Evolutionary conservation across 2,888 invertebrate genomes (phyloP).

Genomic region (Napeogenes inachia): DNA sequence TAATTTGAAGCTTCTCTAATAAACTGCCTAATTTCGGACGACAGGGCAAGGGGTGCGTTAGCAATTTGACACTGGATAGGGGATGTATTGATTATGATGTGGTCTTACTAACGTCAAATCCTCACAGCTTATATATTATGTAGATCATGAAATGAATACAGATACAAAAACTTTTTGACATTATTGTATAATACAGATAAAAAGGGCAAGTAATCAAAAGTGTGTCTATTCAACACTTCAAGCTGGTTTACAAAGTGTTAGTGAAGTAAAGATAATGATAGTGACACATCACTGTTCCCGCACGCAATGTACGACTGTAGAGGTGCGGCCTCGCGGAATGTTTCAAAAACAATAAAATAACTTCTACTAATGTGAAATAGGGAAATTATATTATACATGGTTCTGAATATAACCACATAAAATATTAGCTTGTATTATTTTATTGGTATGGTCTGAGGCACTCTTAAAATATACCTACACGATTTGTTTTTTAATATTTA

Average conservation of each 20-base stretch:
- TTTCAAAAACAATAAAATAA: too few species aligned
- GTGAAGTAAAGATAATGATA: slow-evolving; percentile 61
- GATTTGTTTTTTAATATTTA: too few species aligned
- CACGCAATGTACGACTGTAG: slow-evolving; percentile 30
- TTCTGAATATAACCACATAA: too few species aligned
- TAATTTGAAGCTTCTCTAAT: slow-evolving; percentile 46
- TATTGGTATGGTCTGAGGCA: too few species aligned
- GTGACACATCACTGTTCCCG: slow-evolving; percentile 59
- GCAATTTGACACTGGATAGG: slow-evolving; percentile 57
- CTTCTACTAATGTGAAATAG: too few species aligned
- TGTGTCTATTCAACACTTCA: slow-evolving; percentile 22
- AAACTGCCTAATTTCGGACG: slow-evolving; percentile 46
- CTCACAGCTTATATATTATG: too few species aligned
- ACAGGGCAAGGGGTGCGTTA: slow-evolving; percentile 38
- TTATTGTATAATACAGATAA: slow-evolving; percentile 4
- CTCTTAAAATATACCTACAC: too few species aligned
- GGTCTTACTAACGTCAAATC: neutral
- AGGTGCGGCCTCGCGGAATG: slow-evolving; percentile 15
- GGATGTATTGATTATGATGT: slow-evolving; percentile 48
- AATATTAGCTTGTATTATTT: too few species aligned
- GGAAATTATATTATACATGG: too few species aligned
- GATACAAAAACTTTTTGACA: neutral
- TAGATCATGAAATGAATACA: neutral
- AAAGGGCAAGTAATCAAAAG: slow-evolving; percentile 11
- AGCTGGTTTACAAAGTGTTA: slow-evolving; percentile 53